Conservation (phyloP, 1,140 invertebrate genomes). For the Planococcus citri region DNA sequence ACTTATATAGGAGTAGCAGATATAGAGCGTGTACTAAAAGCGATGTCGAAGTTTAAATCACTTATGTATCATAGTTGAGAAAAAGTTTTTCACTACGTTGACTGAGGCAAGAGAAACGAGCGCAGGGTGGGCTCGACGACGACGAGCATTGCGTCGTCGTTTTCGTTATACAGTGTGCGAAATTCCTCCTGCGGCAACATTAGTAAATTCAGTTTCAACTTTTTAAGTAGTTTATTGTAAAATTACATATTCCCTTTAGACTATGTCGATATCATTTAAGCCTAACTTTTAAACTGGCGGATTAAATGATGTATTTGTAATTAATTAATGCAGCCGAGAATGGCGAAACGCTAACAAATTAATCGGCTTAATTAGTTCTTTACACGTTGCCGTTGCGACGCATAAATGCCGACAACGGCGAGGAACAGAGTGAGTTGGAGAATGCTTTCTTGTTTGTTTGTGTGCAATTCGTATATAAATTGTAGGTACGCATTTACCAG, state of each 20-base stretch:
- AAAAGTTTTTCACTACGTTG: not conserved
- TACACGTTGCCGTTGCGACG: not conserved
- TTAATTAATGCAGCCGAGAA: not conserved
- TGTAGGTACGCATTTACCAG: too few species aligned
- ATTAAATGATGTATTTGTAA: not conserved
- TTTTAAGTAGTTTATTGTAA: slow-evolving; percentile 8
- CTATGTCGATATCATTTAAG: not conserved
- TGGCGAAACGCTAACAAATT: not conserved
- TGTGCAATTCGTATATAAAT: too few species aligned
- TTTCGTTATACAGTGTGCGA: not conserved
- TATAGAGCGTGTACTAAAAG: not conserved
- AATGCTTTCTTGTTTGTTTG: too few species aligned
- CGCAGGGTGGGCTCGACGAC: not conserved
- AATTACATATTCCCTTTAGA: not conserved
- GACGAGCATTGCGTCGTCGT: too few species aligned
- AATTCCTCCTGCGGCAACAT: not conserved
- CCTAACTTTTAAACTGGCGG: slow-evolving; percentile 1
- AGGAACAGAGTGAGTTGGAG: too few species aligned
- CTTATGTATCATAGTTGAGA: not conserved
- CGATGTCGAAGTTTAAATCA: not conserved
- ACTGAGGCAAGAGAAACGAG: too few species aligned
- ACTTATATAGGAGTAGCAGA: not conserved
- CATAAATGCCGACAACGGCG: too few species aligned
- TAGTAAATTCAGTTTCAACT: not conserved
- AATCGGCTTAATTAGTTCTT: slow-evolving; percentile 3